Evolutionary conservation across 2,888 invertebrate species (phyloP).

Genomic region (Omphaloscelis lunosa): DNA sequence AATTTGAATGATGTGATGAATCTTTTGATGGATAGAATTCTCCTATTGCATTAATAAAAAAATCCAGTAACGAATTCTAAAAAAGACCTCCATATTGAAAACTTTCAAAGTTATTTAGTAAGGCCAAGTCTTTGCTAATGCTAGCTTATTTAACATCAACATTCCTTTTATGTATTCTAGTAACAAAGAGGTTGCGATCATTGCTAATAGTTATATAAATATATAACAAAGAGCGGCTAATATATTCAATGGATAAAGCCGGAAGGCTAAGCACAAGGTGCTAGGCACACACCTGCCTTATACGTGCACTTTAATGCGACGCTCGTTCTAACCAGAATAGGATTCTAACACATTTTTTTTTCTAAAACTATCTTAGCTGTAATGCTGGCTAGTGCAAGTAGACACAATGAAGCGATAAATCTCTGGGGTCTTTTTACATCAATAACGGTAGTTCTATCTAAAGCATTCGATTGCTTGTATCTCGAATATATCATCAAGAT

Average conservation of each 20-base stretch:
- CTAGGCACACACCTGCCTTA: slow-evolving; percentile 81
- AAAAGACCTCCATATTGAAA: background rate
- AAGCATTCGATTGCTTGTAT: slow-evolving; percentile 23
- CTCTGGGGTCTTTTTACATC: slow-evolving; percentile 11
- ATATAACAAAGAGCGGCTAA: slow-evolving; percentile 80
- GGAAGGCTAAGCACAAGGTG: slow-evolving; percentile 87
- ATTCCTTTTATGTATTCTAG: slow-evolving; percentile 46
- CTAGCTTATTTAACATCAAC: slow-evolving; percentile 29
- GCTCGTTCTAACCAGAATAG: slow-evolving; percentile 67
- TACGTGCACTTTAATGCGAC: slow-evolving; percentile 70
- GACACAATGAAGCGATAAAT: slow-evolving; percentile 50
- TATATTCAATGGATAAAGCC: slow-evolving; percentile 82
- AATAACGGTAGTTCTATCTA: slow-evolving; percentile 13
- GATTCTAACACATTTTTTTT: slow-evolving; percentile 57
- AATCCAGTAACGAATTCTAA: background rate
- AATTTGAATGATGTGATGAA: background rate
- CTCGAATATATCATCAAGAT: slow-evolving; percentile 1
- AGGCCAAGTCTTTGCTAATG: slow-evolving; percentile 8
- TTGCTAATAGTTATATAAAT: slow-evolving; percentile 66
- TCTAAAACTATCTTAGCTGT: slow-evolving; percentile 32
- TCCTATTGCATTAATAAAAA: background rate
- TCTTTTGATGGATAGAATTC: background rate
- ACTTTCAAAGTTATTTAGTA: slow-evolving; percentile 8
- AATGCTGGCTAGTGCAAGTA: slow-evolving; percentile 18
- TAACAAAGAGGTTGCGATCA: slow-evolving; percentile 47